Evolutionary conservation across 1,140 invertebrate species (phyloP), one percentile per base, ranked within the genome.

Genomic region (Magallana ariakensis): DNA sequence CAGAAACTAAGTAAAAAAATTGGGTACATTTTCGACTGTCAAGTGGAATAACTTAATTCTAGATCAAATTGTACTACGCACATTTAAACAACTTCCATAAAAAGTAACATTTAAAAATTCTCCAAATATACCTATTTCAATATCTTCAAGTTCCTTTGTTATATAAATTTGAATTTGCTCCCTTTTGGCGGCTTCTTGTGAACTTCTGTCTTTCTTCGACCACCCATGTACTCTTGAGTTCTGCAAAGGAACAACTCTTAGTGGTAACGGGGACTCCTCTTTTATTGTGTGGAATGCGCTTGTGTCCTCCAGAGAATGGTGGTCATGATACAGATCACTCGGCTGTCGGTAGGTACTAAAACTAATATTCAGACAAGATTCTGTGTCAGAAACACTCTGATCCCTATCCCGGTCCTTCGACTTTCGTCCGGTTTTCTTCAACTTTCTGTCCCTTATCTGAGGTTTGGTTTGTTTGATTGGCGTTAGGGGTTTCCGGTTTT

Each of bases 331-430:
- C 10, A 84, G 56, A 33, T 84, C 82, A 82, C 88, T 89, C 5
- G 83, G 83, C 53, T 83, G 85, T 54, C 80, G 85, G 60, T 87
- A 89, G 22, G 88, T 89, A 62, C 82, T 70, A 55, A 89, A 89
- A 54, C 88, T 89, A n/a, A 89, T 85, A 70, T 89, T 89, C 16
- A 89, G 56, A 2, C 88, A 85, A 10, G 88, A 89, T 54, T 89
- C 88, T 11, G 85, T 85, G 57, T 89, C 88, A 16, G 85, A 86
- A 11, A 81, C 83, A 84, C 60, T 85, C 33, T 85, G 85, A 84
- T 88, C 87, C 33, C 82, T 88, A 46, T 80, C 26, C 22, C 85
- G 66, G 33, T 83, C 66, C 80, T 86, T 83, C 7, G 33, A 62
- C 54, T 84, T 83, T 80, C 70, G 26, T 55, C 55, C 66, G 26